Percentiles rank a stretch among this genome's conserved stretches.
phyloP scores from a whole-genome alignment of 2,888 invertebrate genomes.

The Drosophila fungiperda region DNA sequence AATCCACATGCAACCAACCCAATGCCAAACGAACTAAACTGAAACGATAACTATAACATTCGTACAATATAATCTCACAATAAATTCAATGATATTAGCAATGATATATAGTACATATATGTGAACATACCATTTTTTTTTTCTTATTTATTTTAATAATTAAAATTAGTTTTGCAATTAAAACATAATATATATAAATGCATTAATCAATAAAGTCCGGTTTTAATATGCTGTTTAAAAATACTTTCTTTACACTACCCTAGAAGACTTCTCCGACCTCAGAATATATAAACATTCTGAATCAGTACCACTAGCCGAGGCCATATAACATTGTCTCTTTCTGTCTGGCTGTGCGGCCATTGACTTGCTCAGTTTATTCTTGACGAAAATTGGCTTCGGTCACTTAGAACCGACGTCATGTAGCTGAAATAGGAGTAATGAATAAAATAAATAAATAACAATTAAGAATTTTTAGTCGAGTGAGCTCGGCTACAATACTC shows the following conservation, averaged over 20 bases:
- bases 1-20: background rate
- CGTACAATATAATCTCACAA: conserved; percentile 46
- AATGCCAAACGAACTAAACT: conserved; percentile 17
- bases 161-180: conserved; percentile 46
- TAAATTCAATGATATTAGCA: conserved; percentile 65
- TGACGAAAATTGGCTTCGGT: background rate
- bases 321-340: background rate
- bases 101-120: conserved; percentile 46
- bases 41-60: conserved; percentile 29
- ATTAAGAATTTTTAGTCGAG: too few species aligned
- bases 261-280: background rate
- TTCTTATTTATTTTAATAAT: conserved; percentile 49
- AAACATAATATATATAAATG: conserved; percentile 43
- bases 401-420: background rate
- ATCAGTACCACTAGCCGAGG: background rate
- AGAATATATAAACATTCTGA: background rate
- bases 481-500: too few species aligned
- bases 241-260: too few species aligned
- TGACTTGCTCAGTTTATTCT: background rate
- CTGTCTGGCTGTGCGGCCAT: background rate
- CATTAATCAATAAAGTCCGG: conserved; percentile 36
- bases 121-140: conserved; percentile 36
- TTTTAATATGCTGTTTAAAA: conserved; percentile 22
- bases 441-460: background rate
- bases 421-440: background rate